A percentile compares a stretch with the other conserved stretches of the same genome.
Evolutionary conservation across 2,113 vertebrate genomes (phyloP).

Genomic region (Oplegnathus fasciatus): DNA sequence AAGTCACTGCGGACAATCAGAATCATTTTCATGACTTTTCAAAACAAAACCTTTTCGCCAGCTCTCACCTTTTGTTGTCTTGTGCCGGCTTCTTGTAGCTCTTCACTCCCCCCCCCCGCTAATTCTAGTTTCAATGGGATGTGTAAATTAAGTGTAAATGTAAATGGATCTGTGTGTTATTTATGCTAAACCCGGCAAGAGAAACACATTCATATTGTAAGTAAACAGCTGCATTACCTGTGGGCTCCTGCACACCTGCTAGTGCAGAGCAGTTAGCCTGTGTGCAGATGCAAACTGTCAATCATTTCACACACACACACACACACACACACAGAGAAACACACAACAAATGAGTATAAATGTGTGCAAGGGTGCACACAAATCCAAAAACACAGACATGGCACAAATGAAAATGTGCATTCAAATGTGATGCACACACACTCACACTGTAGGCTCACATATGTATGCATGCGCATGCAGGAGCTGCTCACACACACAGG

Average conservation of each 20-base stretch:
- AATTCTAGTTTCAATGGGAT: constrained; percentile 60
- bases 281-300: constrained; percentile 80
- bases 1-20: constrained; percentile 1
- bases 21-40: constrained; percentile 1
- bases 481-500: constrained; percentile 10
- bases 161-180: constrained; percentile 64
- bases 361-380: constrained; percentile 20
- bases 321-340: constrained; percentile 13
- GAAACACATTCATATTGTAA: constrained; percentile 57
- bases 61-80: constrained; percentile 2
- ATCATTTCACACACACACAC: constrained; percentile 55
- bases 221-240: constrained; percentile 79
- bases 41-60: neutral
- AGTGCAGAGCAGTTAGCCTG: constrained; percentile 72
- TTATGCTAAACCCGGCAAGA: constrained; percentile 64
- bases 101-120: neutral
- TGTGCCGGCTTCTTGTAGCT: neutral
- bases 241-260: constrained; percentile 80
- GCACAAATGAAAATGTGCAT: constrained; percentile 36
- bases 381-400: constrained; percentile 1
- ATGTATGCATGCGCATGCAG: constrained; percentile 1
- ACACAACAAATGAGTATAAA: constrained; percentile 30
- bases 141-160: constrained; percentile 74
- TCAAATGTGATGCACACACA: constrained; percentile 17
- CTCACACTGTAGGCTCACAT: neutral